phyloP scores from a whole-genome alignment of 2,888 invertebrate species.

The Cordilura impudica region DNA sequence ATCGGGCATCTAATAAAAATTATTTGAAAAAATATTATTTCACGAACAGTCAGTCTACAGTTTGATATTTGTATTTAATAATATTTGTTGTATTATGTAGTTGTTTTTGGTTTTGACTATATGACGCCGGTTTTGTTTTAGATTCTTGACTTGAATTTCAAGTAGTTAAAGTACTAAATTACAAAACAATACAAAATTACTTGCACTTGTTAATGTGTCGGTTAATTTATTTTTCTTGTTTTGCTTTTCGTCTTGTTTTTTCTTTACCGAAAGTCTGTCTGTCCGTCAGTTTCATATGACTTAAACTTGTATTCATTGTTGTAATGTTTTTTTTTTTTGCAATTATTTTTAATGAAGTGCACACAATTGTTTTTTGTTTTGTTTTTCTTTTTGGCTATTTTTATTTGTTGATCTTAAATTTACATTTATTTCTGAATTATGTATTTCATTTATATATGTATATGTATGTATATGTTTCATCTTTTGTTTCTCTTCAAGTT shows the following conservation, averaged over 20 bases:
- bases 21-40: too few relatives aligned
- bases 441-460: too few relatives aligned
- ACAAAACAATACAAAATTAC: constrained; percentile 36
- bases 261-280: neutral
- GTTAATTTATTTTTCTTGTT: neutral
- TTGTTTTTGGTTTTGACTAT: constrained; percentile 40
- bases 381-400: constrained; percentile 25
- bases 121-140: constrained; percentile 56
- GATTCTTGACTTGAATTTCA: constrained; percentile 52
- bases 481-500: constrained; percentile 22
- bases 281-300: neutral
- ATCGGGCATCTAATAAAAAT: too few relatives aligned
- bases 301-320: neutral
- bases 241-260: neutral
- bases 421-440: constrained; percentile 14
- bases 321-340: constrained; percentile 9
- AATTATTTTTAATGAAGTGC: constrained; percentile 44
- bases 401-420: constrained; percentile 18
- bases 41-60: neutral
- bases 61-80: neutral
- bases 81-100: constrained; percentile 18
- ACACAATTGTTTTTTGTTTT: neutral
- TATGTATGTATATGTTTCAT: neutral
- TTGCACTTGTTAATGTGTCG: constrained; percentile 31
- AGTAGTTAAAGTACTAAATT: constrained; percentile 53